phyloP scores from a whole-genome alignment of 1,140 invertebrate species.

The Rhopalosiphum padi region DNA sequence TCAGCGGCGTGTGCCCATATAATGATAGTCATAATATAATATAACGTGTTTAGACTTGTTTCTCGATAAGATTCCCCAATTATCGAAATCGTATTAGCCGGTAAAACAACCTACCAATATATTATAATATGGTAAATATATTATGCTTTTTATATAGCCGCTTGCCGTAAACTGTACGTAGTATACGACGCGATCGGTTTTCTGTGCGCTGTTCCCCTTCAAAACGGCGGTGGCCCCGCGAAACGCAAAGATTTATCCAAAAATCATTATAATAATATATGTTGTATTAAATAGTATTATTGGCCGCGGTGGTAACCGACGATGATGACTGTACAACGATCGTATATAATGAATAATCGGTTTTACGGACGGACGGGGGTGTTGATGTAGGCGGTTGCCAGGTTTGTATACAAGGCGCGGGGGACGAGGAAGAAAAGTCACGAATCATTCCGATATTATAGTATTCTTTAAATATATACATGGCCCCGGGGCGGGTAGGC shows the following conservation, averaged over 20 bases:
- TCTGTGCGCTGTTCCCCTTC: background rate
- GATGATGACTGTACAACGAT: background rate
- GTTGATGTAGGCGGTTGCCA: constrained; percentile 25
- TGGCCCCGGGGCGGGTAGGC: constrained; percentile 27
- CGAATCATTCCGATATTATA: constrained; percentile 46
- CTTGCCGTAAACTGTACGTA: background rate
- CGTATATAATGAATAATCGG: constrained; percentile 32
- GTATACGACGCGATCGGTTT: background rate
- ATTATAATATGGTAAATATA: background rate
- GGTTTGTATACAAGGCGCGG: background rate
- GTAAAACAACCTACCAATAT: background rate
- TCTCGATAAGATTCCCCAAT: constrained; percentile 17
- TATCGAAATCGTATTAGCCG: background rate
- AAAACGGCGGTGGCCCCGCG: background rate
- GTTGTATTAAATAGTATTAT: background rate
- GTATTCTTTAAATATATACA: background rate
- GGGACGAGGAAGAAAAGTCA: constrained; percentile 9
- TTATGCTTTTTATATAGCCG: background rate
- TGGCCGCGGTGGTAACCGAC: background rate
- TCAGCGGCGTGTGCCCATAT: background rate
- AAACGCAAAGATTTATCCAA: background rate
- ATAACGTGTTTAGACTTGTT: constrained; percentile 13
- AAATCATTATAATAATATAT: background rate
- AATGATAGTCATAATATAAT: background rate
- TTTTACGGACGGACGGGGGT: constrained; percentile 27